These are phyloP conservation scores for Salmo trutta DNA, from an alignment of 2,797 vertebrate genomes.

Conservation along the genomic window DNA sequence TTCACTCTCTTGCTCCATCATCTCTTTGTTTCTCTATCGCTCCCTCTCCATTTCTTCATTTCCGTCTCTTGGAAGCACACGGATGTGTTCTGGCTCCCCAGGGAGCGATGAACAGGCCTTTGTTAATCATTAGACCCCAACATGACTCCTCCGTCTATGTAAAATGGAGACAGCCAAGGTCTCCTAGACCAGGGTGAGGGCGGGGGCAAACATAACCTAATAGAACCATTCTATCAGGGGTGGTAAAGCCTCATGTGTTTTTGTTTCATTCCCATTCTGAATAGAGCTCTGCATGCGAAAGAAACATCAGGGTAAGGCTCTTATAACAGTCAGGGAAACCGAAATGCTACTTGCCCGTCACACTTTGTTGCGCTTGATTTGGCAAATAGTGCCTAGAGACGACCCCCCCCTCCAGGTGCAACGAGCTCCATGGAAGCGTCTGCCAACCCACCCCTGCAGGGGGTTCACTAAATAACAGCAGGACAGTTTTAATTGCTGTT, in stretches of 20 bases:
- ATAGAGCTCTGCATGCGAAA: not conserved
- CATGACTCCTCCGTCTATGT: not conserved
- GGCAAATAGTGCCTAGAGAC: not conserved
- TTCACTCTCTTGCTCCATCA: not conserved
- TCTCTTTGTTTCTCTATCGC: not conserved
- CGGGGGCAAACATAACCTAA: not conserved
- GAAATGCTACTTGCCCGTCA: not conserved
- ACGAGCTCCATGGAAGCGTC: not conserved
- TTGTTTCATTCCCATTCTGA: not conserved
- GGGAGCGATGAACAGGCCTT: not conserved
- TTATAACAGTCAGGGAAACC: not conserved
- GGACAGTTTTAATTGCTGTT: not conserved
- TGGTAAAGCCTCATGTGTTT: conserved; percentile 1
- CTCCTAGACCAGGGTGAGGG: not conserved
- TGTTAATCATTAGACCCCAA: not conserved
- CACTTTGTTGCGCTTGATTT: not conserved
- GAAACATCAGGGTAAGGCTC: not conserved
- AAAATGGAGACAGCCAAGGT: not conserved
- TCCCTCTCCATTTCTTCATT: not conserved
- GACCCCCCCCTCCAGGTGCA: not conserved
- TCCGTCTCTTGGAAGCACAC: not conserved
- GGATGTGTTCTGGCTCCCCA: not conserved
- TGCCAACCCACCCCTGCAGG: not conserved
- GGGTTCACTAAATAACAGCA: conserved; percentile 2
- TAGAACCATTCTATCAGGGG: not conserved